Conservation (phyloP, 2,888 invertebrate genomes). For the Argynnis bischoffii region DNA sequence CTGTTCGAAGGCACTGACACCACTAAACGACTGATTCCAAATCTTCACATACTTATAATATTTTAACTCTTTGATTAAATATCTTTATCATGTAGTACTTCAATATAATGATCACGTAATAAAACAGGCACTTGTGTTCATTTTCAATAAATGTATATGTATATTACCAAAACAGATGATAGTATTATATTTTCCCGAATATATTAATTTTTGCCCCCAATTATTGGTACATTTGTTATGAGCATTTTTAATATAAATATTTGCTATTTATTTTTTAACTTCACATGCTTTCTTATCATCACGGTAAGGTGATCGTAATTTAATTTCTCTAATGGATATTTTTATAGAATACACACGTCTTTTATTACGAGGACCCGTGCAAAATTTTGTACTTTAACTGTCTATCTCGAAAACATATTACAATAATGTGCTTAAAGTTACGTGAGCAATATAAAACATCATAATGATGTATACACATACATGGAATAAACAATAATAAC, state of each 20-base stretch:
- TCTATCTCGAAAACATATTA: constrained; percentile 27
- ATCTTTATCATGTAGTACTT: background rate
- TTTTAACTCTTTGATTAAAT: background rate
- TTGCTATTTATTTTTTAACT: no score
- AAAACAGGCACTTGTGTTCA: constrained; percentile 17
- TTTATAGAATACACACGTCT: no score
- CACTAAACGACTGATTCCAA: background rate
- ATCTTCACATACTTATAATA: constrained; percentile 8
- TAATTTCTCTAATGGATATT: no score
- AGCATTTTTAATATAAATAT: no score
- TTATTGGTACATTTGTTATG: no score
- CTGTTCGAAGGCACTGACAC: constrained; percentile 18
- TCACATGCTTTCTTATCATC: no score
- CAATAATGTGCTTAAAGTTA: constrained; percentile 56
- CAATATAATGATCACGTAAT: constrained; percentile 13
- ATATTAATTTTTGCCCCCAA: no score
- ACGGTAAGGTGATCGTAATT: no score
- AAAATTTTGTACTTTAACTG: constrained; percentile 37
- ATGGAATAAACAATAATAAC: constrained; percentile 18
- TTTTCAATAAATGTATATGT: background rate
- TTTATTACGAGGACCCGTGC: constrained; percentile 15
- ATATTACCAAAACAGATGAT: constrained; percentile 9
- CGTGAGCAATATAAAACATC: constrained; percentile 61
- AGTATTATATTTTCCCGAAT: background rate
- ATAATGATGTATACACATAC: constrained; percentile 26